These are phyloP conservation scores for Embiotoca jacksoni DNA, from an alignment of 2,113 vertebrate species.

Conservation along the genomic window DNA sequence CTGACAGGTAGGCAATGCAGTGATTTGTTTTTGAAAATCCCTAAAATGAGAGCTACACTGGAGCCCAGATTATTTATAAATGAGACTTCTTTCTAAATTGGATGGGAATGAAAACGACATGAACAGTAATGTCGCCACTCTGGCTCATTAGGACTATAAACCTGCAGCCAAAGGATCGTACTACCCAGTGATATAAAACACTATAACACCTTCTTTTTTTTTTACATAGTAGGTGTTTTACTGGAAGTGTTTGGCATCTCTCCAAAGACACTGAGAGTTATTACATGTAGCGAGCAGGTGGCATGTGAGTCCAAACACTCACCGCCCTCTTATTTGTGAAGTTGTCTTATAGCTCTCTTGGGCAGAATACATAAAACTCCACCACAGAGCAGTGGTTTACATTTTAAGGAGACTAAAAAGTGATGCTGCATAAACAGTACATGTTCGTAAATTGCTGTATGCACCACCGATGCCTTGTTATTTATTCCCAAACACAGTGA, in stretches of 20 bases:
- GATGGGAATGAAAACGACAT: constrained; percentile 11
- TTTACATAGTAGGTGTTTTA: constrained; percentile 39
- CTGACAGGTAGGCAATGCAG: constrained; percentile 65
- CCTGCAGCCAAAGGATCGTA: not conserved
- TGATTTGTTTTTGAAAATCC: constrained; percentile 64
- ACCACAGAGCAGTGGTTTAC: constrained; percentile 41
- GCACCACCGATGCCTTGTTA: constrained; percentile 43
- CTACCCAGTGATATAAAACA: constrained; percentile 21
- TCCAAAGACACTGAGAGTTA: constrained; percentile 44
- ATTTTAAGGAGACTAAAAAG: constrained; percentile 54
- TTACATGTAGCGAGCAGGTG: constrained; percentile 44
- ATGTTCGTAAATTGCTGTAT: constrained; percentile 47
- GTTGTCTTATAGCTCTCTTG: constrained; percentile 48
- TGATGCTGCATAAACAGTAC: constrained; percentile 62
- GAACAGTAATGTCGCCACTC: constrained; percentile 25
- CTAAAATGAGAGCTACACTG: constrained; percentile 27
- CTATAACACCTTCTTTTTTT: constrained; percentile 18
- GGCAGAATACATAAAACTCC: constrained; percentile 35
- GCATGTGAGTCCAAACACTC: constrained; percentile 15
- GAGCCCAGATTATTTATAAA: not conserved
- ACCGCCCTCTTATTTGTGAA: constrained; percentile 7
- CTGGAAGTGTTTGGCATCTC: constrained; percentile 44
- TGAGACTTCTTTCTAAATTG: not conserved
- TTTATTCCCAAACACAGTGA: constrained; percentile 43
- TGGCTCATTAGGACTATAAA: constrained; percentile 46